Evolutionary conservation across 2,888 invertebrate genomes (phyloP), one percentile per base, ranked within the genome.

Genomic region (Agriotes lineatus): DNA sequence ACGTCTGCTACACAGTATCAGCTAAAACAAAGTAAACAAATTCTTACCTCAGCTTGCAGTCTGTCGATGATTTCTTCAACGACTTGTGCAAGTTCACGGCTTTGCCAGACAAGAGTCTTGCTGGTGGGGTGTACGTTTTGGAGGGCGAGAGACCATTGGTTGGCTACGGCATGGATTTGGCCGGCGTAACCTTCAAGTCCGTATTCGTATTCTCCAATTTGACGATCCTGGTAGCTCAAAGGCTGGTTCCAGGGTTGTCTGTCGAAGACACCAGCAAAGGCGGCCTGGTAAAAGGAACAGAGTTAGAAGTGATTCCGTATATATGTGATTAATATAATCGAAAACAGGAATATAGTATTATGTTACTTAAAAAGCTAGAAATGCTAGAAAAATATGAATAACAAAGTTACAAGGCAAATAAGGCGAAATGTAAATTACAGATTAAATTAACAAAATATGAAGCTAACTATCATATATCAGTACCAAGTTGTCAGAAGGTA

Each of bases 41-140:
- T 1, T 3, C 37, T 3, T 2, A 54, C 52, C 30, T 63, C 33
- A 19, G 25, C 35, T 6, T 42, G 54, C 16, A 63, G 56, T 33
- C 19, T 30, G 30, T 22, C 20, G 63, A 63, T 42, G 63, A 63
- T 63, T 6, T 14, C 25, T 6, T 63, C 63, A 18, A 63, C 16
- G 19, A 14, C 19, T 10, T 44, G 52, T 9, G 42, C 42, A 22
- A 63, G 42, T 20, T 54, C 54, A 6, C 30, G 63, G 45, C 44
- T 30, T 56, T 63, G 63, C 63, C 63, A 63, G 22, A 22, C 25
- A 18, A 63, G 54, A 22, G 44, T 56, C 18, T 44, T 22, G 44
- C 10, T 44, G 10, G 30, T 56, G 14, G 61, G 61, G 39, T 42
- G 50, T 18, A 16, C 61, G 12, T 42, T 39, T 37, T 62, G 39